phyloP scores from a whole-genome alignment of 2,797 vertebrate genomes.

The Hippocampus kuda region DNA sequence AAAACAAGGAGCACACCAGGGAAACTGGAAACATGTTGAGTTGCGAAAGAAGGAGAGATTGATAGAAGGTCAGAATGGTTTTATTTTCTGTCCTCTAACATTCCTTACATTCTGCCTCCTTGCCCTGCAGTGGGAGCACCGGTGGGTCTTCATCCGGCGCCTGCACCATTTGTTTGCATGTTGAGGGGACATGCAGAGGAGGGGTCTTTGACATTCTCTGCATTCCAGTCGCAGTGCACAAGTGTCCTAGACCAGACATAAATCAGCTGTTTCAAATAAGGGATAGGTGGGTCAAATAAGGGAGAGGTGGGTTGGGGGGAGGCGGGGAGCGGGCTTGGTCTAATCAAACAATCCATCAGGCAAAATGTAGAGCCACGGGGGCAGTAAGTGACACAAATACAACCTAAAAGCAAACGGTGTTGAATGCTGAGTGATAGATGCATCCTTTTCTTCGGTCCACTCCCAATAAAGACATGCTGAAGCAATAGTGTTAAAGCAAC shows the following conservation, averaged over 20 bases:
- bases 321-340: constrained; percentile 15
- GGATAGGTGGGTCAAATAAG: constrained; percentile 6
- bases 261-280: constrained; percentile 65
- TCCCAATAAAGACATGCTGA: constrained; percentile 38
- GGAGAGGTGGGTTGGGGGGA: too few species aligned
- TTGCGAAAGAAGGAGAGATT: background rate
- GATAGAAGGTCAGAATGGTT: constrained; percentile 25
- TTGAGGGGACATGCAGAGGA: constrained; percentile 55
- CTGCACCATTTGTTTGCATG: constrained; percentile 61
- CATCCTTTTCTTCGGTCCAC: constrained; percentile 15
- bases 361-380: constrained; percentile 16
- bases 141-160: constrained; percentile 57
- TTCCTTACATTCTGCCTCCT: constrained; percentile 60
- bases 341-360: constrained; percentile 23
- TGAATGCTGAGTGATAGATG: constrained; percentile 30
- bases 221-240: constrained; percentile 66
- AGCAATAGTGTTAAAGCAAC: constrained; percentile 20
- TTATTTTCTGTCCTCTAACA: constrained; percentile 56
- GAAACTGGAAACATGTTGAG: background rate
- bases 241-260: constrained; percentile 65
- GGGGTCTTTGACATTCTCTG: constrained; percentile 62
- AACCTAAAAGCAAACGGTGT: constrained; percentile 43
- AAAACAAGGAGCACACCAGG: background rate
- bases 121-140: constrained; percentile 58
- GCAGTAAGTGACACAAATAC: constrained; percentile 43